phyloP scores from a whole-genome alignment of 2,113 vertebrate species.

The Gavialis gangeticus region DNA sequence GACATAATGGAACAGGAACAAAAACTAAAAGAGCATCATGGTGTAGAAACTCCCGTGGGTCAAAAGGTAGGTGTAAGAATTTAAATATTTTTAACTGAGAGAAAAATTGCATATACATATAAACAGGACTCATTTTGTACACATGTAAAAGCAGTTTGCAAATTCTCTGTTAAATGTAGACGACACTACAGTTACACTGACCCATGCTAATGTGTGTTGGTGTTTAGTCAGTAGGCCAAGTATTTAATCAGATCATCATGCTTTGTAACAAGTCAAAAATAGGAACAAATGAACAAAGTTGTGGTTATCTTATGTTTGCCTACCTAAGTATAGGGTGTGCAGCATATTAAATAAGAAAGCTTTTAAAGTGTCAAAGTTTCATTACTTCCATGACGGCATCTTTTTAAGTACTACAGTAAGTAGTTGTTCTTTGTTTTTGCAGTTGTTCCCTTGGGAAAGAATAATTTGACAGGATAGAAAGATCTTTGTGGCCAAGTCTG shows the following conservation, averaged over 20 bases:
- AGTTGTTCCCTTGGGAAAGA: neutral
- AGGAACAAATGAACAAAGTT: neutral
- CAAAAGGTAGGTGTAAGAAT: slow-evolving; percentile 85
- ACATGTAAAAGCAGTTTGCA: neutral
- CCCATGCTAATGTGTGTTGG: neutral
- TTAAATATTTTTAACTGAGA: neutral
- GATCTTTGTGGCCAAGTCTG: neutral
- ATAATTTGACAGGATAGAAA: neutral
- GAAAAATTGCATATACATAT: neutral
- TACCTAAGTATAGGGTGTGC: neutral
- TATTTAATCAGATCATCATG: neutral
- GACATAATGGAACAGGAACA: slow-evolving; percentile 92
- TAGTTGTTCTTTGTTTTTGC: neutral
- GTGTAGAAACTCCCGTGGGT: slow-evolving; percentile 85
- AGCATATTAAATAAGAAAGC: neutral
- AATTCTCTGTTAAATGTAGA: neutral
- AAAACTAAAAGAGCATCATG: slow-evolving; percentile 86
- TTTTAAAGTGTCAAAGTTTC: neutral
- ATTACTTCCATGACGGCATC: neutral
- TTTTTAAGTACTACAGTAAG: neutral
- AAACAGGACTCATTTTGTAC: neutral
- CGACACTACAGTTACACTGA: neutral
- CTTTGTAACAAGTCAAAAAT: neutral
- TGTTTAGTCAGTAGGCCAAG: neutral
- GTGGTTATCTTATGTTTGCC: neutral